Evolutionary conservation across 2,888 invertebrate species (phyloP).

Genomic region (Pachydiplax longipennis): DNA sequence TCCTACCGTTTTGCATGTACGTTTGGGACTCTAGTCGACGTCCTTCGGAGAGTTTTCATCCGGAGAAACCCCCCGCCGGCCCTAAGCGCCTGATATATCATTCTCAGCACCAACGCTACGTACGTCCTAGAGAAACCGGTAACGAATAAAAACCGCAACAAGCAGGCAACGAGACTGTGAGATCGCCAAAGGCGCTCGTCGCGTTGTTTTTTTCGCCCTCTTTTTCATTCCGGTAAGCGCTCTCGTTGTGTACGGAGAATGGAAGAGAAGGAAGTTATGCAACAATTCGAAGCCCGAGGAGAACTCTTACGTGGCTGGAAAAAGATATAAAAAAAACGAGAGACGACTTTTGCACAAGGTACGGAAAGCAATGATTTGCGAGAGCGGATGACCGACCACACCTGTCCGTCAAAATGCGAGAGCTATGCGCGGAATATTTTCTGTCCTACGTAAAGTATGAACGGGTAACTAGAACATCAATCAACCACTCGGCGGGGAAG

Average conservation of each 20-base stretch:
- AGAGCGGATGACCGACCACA: not conserved
- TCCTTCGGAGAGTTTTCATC: slow-evolving; percentile 15
- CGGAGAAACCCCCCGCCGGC: not conserved
- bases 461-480: not conserved
- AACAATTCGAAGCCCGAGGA: not conserved
- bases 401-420: not conserved
- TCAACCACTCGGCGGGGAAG: not conserved
- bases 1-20: not conserved
- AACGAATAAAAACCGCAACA: slow-evolving; percentile 39
- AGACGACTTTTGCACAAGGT: not conserved
- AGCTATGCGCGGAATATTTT: not conserved
- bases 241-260: not conserved
- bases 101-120: not conserved
- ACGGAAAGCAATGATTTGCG: not conserved
- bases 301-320: slow-evolving; percentile 7
- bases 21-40: not conserved
- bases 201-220: slow-evolving; percentile 1
- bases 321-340: not conserved
- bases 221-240: slow-evolving; percentile 25
- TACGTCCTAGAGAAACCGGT: slow-evolving; percentile 38
- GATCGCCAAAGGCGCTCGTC: slow-evolving; percentile 8
- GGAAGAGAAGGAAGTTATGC: not conserved
- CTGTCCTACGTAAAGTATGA: not conserved
- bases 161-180: slow-evolving; percentile 20
- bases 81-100: slow-evolving; percentile 15